Evolutionary conservation across 2,797 vertebrate genomes (phyloP).

Genomic region (Setipinna tenuifilis): DNA sequence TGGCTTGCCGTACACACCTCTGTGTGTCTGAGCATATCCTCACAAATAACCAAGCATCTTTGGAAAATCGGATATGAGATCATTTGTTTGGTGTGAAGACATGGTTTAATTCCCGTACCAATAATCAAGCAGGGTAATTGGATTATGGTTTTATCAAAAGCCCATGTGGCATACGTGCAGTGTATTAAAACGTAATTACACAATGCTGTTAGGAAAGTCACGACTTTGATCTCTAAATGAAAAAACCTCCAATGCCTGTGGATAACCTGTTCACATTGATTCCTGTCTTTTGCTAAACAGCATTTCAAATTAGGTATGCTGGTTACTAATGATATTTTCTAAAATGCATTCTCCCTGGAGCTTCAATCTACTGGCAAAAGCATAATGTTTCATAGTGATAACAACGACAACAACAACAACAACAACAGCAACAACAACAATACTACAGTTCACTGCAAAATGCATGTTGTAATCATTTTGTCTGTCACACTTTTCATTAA

Average conservation of each 20-base stretch:
- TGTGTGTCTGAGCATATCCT: background rate
- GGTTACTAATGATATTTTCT: background rate
- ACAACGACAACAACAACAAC: too few relatives aligned
- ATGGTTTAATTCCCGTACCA: background rate
- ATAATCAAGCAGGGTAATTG: slow-evolving; percentile 23
- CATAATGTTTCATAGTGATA: background rate
- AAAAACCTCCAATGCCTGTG: background rate
- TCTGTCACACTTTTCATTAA: background rate
- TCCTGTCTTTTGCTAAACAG: background rate
- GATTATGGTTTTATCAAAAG: background rate
- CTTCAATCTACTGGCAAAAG: background rate
- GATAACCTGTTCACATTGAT: background rate
- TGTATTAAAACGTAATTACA: background rate
- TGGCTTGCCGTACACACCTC: background rate
- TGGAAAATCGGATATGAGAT: background rate
- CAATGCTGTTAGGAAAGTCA: background rate
- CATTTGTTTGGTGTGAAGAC: background rate
- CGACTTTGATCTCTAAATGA: background rate
- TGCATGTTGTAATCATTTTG: background rate
- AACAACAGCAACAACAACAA: too few relatives aligned
- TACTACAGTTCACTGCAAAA: background rate
- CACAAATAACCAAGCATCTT: background rate
- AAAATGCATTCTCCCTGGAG: background rate
- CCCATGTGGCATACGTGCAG: background rate
- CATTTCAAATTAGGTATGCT: background rate